Evolutionary conservation across 2,113 vertebrate genomes (phyloP).

Genomic region (Chitala chitala): DNA sequence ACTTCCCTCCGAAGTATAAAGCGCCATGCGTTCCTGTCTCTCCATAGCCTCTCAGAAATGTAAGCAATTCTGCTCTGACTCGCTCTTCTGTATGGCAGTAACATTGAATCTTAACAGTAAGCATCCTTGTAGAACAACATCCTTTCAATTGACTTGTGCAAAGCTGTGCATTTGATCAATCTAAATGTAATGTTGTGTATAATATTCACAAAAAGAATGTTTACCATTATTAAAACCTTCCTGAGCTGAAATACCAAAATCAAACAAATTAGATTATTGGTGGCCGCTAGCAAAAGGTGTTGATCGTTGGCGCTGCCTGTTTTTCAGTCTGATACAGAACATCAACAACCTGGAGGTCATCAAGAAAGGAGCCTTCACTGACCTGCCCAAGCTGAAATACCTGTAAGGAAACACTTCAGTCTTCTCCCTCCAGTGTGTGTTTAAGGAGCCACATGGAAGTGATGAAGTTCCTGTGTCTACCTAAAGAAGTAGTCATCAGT

Average conservation of each 20-base stretch:
- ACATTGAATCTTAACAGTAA: background rate
- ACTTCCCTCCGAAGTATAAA: conserved; percentile 73
- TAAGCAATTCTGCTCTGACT: conserved; percentile 57
- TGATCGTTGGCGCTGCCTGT: conserved; percentile 27
- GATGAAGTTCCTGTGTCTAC: too few relatives aligned
- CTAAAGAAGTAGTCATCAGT: too few relatives aligned
- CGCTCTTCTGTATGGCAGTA: background rate
- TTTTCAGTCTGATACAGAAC: conserved; percentile 73
- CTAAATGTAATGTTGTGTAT: background rate
- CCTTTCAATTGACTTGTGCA: too few relatives aligned
- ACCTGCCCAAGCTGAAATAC: conserved; percentile 78
- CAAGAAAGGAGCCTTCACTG: conserved; percentile 74
- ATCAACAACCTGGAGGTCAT: conserved; percentile 75
- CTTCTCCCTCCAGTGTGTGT: background rate
- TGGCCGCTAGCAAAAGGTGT: conserved; percentile 14
- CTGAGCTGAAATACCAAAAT: background rate
- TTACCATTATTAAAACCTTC: background rate
- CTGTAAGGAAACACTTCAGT: conserved; percentile 63
- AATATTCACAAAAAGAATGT: background rate
- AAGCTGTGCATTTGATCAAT: background rate
- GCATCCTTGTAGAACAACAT: too few relatives aligned
- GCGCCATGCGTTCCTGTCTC: conserved; percentile 73
- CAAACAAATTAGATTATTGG: background rate
- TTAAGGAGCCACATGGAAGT: too few relatives aligned
- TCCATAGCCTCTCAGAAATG: conserved; percentile 79